Base-by-base conservation (phyloP, 1,140 invertebrate species). In the Antheraea pernyi region DNA sequence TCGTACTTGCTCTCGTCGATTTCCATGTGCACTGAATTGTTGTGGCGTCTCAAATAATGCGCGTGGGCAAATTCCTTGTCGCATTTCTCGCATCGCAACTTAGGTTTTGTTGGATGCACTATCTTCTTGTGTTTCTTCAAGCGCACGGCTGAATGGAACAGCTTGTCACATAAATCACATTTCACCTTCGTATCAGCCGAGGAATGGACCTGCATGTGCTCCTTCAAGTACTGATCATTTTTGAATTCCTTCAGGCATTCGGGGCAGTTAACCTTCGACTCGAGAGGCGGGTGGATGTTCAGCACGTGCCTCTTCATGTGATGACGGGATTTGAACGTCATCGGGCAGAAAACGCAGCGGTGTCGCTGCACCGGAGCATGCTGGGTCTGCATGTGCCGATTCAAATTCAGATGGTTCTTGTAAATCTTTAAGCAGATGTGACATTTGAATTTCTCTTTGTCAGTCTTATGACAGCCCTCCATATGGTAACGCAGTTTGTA, bases 41-140 rank as follows among this genome's bases (percentile, higher is more conserved):
- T 82, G 30, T 91, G 89, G 0, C 89, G 78, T 0, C 82, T 69
- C 67, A 91, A 59, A 59, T 91, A 91, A 30, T 91, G 89, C 0
- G 82, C 83, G 19, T 91, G 89, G 0, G 88, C 88, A 22, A 91
- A 91, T 65, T 90, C 88, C 67, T 91, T 91, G 22, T 88, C 79
- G 16, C 89, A 91, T 22, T 91, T 91, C 59, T 90, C 88, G 42
- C 89, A 91, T 0, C 87, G 73, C 0, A 89, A 74, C 72, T 91
- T 91, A 0, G 88, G 86, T 42, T 91, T 89, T 0, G 82, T 78
- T 0, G 89, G 89, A 48, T 91, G 89, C 0, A 91, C 89, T 3
- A 91, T 91, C 68, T 88, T 89, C 62, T 90, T 90, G n/a, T 91
- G 89, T 22, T 91, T 91, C 65, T 89, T 89, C 68, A 91, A 71